These are phyloP conservation scores for Papilio gigon DNA, from an alignment of 2,888 invertebrate genomes.

Conservation along the genomic window DNA sequence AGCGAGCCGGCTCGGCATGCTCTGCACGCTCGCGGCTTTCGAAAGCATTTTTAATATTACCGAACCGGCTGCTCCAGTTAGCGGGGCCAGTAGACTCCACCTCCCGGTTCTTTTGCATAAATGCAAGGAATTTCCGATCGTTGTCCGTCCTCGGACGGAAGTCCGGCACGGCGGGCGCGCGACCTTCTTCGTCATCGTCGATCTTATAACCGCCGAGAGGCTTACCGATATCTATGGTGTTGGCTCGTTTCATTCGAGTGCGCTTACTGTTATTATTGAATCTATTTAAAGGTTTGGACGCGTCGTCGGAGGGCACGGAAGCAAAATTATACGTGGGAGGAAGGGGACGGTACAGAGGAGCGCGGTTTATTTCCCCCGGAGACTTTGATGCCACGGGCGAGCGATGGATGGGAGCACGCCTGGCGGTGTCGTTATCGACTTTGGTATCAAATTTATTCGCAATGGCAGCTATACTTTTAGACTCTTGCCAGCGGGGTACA, in stretches of 20 bases:
- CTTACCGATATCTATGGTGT: slow-evolving; percentile 94
- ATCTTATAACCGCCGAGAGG: slow-evolving; percentile 82
- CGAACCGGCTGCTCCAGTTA: slow-evolving; percentile 92
- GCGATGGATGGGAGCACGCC: slow-evolving; percentile 44
- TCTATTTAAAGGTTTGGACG: slow-evolving; percentile 67
- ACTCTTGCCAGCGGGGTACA: slow-evolving; percentile 60
- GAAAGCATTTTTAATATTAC: slow-evolving; percentile 91
- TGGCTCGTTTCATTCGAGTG: slow-evolving; percentile 92
- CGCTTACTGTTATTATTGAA: slow-evolving; percentile 85
- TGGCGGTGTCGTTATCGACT: slow-evolving; percentile 54
- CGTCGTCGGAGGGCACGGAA: slow-evolving; percentile 66
- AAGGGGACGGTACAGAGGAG: slow-evolving; percentile 66
- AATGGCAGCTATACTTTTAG: slow-evolving; percentile 68
- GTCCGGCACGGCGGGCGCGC: slow-evolving; percentile 81
- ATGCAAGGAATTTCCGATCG: slow-evolving; percentile 91
- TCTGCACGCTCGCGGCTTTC: slow-evolving; percentile 82
- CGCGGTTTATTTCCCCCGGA: slow-evolving; percentile 58
- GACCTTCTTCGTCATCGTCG: slow-evolving; percentile 73
- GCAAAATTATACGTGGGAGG: slow-evolving; percentile 76
- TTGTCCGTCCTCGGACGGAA: slow-evolving; percentile 93
- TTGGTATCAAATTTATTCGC: slow-evolving; percentile 72
- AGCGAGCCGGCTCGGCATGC: slow-evolving; percentile 55
- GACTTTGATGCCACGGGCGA: slow-evolving; percentile 49
- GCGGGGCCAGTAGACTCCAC: slow-evolving; percentile 62
- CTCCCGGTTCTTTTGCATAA: slow-evolving; percentile 87